Conservation (phyloP, 2,113 vertebrate species). For the Erpornis zantholeuca region DNA sequence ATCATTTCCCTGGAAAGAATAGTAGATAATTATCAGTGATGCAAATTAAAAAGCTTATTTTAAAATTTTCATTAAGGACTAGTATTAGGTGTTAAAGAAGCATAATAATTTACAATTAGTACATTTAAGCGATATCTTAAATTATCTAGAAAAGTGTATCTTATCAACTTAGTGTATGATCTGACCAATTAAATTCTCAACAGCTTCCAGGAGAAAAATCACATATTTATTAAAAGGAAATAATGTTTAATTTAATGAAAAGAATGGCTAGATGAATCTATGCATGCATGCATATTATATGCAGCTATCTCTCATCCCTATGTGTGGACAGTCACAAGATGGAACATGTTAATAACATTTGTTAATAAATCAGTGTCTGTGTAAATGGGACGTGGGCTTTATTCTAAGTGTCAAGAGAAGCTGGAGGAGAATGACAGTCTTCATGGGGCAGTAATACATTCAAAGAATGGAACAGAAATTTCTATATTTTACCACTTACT, state of each 20-base stretch:
- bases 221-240: background rate
- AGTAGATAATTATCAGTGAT: background rate
- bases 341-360: background rate
- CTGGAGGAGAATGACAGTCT: background rate
- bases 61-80: background rate
- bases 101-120: background rate
- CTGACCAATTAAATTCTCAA: background rate
- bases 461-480: background rate
- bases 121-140: background rate
- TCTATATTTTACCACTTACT: background rate
- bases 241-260: background rate
- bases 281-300: background rate
- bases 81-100: background rate
- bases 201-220: background rate
- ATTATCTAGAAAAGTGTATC: background rate
- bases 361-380: background rate
- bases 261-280: background rate
- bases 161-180: background rate
- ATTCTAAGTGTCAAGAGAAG: background rate
- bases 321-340: background rate
- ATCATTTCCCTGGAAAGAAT: constrained; percentile 66
- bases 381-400: background rate
- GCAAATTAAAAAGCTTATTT: background rate
- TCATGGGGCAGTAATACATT: background rate
- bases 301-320: background rate